Evolutionary conservation across 1,140 invertebrate genomes (phyloP).

Genomic region (Microplitis mediator): DNA sequence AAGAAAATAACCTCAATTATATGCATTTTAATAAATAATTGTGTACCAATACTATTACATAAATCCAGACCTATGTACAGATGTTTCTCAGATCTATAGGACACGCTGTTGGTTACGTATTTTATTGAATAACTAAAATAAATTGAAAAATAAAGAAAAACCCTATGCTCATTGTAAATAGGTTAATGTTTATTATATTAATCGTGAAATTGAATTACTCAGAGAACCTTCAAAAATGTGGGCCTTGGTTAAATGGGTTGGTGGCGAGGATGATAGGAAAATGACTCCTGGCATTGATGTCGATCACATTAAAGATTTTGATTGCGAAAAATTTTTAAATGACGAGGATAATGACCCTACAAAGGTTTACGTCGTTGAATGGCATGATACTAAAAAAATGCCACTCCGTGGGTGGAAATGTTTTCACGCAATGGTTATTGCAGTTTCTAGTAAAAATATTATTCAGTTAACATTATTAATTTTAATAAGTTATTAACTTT

Average conservation of each 20-base stretch:
- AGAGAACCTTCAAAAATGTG: not conserved
- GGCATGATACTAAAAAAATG: not conserved
- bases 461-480: too few species aligned
- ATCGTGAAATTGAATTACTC: not conserved
- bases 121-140: too few species aligned
- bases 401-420: not conserved
- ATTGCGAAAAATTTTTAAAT: not conserved
- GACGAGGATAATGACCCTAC: not conserved
- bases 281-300: not conserved
- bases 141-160: too few species aligned
- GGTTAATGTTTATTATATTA: too few species aligned
- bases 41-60: too few species aligned
- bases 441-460: not conserved
- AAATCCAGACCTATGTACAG: too few species aligned
- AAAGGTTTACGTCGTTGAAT: not conserved
- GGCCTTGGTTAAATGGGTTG: conserved; percentile 2
- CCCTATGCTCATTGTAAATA: too few species aligned
- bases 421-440: not conserved
- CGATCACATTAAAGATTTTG: not conserved
- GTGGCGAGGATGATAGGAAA: not conserved
- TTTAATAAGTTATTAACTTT: too few species aligned
- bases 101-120: too few species aligned
- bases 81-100: too few species aligned
- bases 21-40: too few species aligned
- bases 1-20: too few species aligned